A percentile compares a stretch with the other conserved stretches of the same genome.
These are phyloP conservation scores for Elephantulus edwardii DNA, from an alignment of 2,113 vertebrate species.

Conservation along the genomic window DNA sequence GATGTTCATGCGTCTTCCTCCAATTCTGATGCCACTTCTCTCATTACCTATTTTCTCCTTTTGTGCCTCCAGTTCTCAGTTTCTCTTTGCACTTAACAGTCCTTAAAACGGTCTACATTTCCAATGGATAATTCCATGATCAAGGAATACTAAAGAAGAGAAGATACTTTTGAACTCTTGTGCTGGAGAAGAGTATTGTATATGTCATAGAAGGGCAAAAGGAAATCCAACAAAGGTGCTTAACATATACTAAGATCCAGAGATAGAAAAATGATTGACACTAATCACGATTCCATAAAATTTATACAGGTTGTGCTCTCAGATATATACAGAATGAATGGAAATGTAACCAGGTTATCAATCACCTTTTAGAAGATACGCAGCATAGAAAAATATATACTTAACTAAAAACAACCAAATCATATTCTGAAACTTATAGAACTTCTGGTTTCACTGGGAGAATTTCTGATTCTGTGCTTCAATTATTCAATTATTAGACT, in stretches of 20 bases:
- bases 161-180: too few relatives aligned
- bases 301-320: background rate
- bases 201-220: too few relatives aligned
- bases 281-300: background rate
- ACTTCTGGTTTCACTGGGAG: background rate
- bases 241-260: too few relatives aligned
- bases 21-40: too few relatives aligned
- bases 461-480: background rate
- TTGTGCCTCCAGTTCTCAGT: background rate
- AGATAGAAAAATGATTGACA: background rate
- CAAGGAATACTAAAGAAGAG: too few relatives aligned
- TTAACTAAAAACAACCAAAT: background rate
- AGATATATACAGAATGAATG: background rate
- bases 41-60: background rate
- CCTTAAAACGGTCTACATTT: background rate
- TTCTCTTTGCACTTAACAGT: background rate
- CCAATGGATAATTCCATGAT: too few relatives aligned
- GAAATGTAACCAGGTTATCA: constrained; percentile 9
- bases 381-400: constrained; percentile 22
- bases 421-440: constrained; percentile 34
- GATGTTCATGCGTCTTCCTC: too few relatives aligned
- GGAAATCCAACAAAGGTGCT: too few relatives aligned
- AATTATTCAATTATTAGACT: too few relatives aligned
- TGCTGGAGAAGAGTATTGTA: too few relatives aligned
- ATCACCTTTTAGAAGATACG: constrained; percentile 7